Conservation (phyloP, 2,888 invertebrate genomes). For the Lochmaea crataegi region DNA sequence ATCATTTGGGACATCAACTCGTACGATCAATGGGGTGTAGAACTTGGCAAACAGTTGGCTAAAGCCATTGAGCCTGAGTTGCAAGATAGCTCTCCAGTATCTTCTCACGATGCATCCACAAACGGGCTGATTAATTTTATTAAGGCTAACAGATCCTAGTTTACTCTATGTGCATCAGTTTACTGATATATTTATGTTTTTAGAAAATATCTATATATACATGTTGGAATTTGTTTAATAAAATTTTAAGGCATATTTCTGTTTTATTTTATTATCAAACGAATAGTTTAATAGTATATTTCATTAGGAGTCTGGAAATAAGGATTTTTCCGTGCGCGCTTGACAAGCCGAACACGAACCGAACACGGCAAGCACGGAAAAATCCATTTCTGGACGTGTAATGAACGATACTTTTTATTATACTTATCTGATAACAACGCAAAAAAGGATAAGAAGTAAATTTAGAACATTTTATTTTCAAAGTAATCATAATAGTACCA, state of each 20-base stretch:
- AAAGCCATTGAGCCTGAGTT: constrained; percentile 98
- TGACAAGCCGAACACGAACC: too few species aligned
- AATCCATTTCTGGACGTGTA: too few species aligned
- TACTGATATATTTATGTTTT: constrained; percentile 15
- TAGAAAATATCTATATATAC: constrained; percentile 20
- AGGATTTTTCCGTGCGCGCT: too few species aligned
- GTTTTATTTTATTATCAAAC: not conserved
- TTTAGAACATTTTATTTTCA: too few species aligned
- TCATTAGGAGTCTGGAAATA: too few species aligned
- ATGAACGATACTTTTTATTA: too few species aligned
- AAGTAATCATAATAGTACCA: too few species aligned
- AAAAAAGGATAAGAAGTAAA: too few species aligned
- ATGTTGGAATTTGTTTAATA: constrained; percentile 24
- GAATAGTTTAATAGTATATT: too few species aligned
- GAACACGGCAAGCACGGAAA: too few species aligned
- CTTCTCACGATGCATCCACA: constrained; percentile 93
- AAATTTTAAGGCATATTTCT: constrained; percentile 11
- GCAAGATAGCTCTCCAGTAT: constrained; percentile 72
- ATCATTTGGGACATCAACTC: constrained; percentile 99
- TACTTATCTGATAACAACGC: too few species aligned
- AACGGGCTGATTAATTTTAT: constrained; percentile 98
- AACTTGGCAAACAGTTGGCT: constrained; percentile 97
- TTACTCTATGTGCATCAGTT: constrained; percentile 2
- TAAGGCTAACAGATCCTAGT: constrained; percentile 65
- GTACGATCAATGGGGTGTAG: constrained; percentile 99